Evolutionary conservation across 2,113 vertebrate species (phyloP), one percentile per base, ranked within the genome.

Genomic region (Hylia prasina): DNA sequence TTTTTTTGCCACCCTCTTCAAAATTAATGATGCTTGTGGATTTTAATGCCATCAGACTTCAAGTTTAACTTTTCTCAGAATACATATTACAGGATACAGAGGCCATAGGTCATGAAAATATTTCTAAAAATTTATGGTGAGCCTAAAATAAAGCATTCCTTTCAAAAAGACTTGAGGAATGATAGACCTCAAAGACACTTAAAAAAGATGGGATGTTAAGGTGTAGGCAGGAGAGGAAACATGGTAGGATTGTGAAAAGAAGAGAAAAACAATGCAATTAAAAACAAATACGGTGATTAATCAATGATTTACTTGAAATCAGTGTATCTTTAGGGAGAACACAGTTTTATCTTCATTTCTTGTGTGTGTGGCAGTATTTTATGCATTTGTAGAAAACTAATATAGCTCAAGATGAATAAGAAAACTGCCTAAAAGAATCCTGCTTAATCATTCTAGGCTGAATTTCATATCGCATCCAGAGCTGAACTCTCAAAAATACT

Each of bases 241-340:
- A 11, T 10, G 10, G 3, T 30, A 31, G 5, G 45, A 72, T 14
- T 20, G 3, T 61, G 35, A 86, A 65, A 13, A 22, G 13, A 80
- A 82, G 35, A 50, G 22, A 65, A 90, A 83, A 86, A 7, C 13
- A 87, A 64, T 22, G 16, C 3, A 44, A 13, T 19, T 33, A 2
- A 25, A 33, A 30, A 14, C n/a, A 42, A 24, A 4, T 21, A 9
- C 1, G 1, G 2, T 44, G 20, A 6, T 7, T 40, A 50, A 35
- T 60, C 30, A 56, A 20, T 33, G 13, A 27, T 72, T 77, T 75
- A n/a, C 13, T 54, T 61, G 14, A 84, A 89, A 65, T 31, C 14
- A 45, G 2, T 11, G 6, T 53, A 23, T 23, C 23, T 90, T 82
- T n/a, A 20, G 13, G 24, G 12, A 50, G 22, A 88, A 7, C 2